phyloP scores from a whole-genome alignment of 2,888 invertebrate genomes.

The Agrenia bidenticulata region DNA sequence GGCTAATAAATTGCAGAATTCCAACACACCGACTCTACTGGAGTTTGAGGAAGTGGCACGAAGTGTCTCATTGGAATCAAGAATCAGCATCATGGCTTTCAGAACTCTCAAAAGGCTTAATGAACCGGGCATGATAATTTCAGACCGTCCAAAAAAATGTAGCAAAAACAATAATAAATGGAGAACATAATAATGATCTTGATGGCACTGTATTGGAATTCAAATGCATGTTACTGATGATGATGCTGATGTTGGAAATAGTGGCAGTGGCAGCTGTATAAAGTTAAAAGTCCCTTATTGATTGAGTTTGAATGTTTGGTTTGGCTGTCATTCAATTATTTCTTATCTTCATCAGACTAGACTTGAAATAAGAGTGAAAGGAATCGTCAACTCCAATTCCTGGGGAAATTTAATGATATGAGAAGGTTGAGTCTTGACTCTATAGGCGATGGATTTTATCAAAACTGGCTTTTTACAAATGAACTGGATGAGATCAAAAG shows the following conservation, averaged over 20 bases:
- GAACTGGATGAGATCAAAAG: too few relatives aligned
- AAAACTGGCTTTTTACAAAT: not conserved
- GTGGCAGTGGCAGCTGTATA: not conserved
- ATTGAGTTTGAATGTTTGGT: conserved; percentile 19
- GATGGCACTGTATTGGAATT: not conserved
- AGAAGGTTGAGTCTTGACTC: not conserved
- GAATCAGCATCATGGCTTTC: too few relatives aligned
- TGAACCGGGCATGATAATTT: conserved; percentile 17
- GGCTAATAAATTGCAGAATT: too few relatives aligned
- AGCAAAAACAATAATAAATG: conserved; percentile 1
- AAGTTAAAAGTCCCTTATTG: conserved; percentile 5
- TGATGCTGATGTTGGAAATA: not conserved
- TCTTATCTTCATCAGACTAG: conserved; percentile 20
- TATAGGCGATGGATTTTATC: too few relatives aligned
- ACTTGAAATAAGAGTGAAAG: not conserved
- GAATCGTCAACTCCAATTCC: conserved; percentile 4
- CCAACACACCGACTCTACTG: too few relatives aligned
- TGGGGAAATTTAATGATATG: not conserved
- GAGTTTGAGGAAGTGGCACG: too few relatives aligned
- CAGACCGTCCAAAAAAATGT: not conserved
- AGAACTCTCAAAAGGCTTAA: too few relatives aligned
- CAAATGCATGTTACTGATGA: too few relatives aligned
- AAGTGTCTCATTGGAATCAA: too few relatives aligned
- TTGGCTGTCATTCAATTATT: conserved; percentile 28
- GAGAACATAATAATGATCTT: conserved; percentile 1